Conservation (phyloP, 2,797 vertebrate species). For the Tympanoctomys barrerae region DNA sequence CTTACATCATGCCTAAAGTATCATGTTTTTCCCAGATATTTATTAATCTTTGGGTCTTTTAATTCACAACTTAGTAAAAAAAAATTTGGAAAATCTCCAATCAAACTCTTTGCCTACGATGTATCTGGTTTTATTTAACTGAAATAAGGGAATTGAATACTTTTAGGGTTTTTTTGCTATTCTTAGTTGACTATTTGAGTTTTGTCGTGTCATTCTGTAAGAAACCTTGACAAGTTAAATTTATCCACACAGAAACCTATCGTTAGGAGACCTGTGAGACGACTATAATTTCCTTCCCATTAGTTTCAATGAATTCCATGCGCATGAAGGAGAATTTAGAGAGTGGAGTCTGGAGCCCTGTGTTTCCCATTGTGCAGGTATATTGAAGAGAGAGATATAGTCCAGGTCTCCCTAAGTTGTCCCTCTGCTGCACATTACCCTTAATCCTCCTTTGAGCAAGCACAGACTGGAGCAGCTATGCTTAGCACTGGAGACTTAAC, state of each 20-base stretch:
- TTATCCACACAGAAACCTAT: constrained; percentile 87
- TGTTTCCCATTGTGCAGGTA: constrained; percentile 82
- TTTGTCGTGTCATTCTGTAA: constrained; percentile 83
- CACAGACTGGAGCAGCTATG: constrained; percentile 74
- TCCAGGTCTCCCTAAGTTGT: constrained; percentile 83
- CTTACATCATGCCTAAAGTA: constrained; percentile 50
- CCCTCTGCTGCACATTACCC: constrained; percentile 86
- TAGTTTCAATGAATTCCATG: constrained; percentile 89
- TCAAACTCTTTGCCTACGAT: constrained; percentile 81
- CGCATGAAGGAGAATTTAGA: constrained; percentile 81
- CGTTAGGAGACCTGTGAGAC: constrained; percentile 86
- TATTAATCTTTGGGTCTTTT: constrained; percentile 68
- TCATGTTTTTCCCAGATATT: constrained; percentile 61
- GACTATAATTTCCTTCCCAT: constrained; percentile 88
- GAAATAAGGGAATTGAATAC: constrained; percentile 83
- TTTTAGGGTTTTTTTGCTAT: constrained; percentile 80
- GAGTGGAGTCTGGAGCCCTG: constrained; percentile 78
- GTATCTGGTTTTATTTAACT: constrained; percentile 88
- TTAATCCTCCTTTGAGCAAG: constrained; percentile 85
- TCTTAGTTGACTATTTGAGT: constrained; percentile 84
- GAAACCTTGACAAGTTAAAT: constrained; percentile 88
- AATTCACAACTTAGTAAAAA: constrained; percentile 70
- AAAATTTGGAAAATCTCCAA: constrained; percentile 81
- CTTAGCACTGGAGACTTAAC: constrained; percentile 80
- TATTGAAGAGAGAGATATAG: constrained; percentile 76